phyloP scores from a whole-genome alignment of 2,113 vertebrate species.

The Toxotes chatareus region DNA sequence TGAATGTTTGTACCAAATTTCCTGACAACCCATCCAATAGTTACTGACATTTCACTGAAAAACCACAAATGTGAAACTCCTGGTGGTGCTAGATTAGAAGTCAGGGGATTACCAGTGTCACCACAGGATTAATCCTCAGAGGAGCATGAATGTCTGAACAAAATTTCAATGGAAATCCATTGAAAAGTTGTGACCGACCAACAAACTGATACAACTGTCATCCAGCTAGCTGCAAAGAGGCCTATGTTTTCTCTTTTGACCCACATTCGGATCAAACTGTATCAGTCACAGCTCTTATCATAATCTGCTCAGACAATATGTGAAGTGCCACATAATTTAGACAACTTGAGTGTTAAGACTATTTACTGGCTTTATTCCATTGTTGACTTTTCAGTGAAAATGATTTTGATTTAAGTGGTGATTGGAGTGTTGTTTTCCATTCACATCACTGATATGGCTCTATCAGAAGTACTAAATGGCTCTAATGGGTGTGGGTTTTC shows the following conservation, averaged over 20 bases:
- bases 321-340: neutral
- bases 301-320: neutral
- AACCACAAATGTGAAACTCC: neutral
- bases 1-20: neutral
- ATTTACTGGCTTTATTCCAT: neutral
- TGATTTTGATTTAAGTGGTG: neutral
- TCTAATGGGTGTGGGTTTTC: constrained; percentile 16
- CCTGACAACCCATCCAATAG: too few relatives aligned
- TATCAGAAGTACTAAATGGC: neutral
- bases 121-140: neutral
- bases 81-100: neutral
- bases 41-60: neutral
- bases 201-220: neutral
- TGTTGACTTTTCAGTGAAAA: neutral
- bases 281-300: neutral
- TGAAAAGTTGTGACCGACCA: neutral
- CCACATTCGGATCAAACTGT: neutral
- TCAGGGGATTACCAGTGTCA: neutral
- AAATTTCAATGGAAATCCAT: too few relatives aligned
- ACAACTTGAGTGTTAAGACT: neutral
- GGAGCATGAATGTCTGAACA: neutral
- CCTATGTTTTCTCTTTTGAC: neutral
- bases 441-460: constrained; percentile 2
- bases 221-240: too few relatives aligned
- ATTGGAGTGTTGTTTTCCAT: constrained; percentile 6